These are phyloP conservation scores for Galeopsomyia nigrocyanea DNA, from an alignment of 2,888 invertebrate genomes.

Conservation along the genomic window DNA sequence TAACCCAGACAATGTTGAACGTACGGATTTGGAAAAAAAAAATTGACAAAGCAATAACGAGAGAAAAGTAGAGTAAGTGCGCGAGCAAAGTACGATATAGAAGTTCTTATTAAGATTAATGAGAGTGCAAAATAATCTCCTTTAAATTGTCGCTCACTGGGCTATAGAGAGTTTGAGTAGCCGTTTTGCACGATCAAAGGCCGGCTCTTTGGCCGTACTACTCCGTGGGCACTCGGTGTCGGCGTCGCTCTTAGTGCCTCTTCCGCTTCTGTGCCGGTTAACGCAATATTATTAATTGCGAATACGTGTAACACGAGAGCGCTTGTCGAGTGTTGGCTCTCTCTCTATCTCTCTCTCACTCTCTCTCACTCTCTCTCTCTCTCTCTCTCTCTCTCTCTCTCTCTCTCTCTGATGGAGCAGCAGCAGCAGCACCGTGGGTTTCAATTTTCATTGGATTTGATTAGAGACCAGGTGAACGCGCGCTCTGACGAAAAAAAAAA, in stretches of 20 bases:
- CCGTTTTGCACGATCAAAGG: no score
- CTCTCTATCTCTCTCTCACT: no score
- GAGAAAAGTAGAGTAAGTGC: no score
- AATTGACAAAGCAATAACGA: no score
- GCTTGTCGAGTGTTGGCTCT: background rate
- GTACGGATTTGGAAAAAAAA: no score
- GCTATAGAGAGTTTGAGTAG: background rate
- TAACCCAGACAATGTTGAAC: no score
- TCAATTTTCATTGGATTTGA: slow-evolving; percentile 27
- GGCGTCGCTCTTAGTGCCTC: slow-evolving; percentile 20
- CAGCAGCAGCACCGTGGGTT: no score
- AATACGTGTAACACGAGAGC: slow-evolving; percentile 37
- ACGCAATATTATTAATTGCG: slow-evolving; percentile 43
- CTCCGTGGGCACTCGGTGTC: slow-evolving; percentile 1
- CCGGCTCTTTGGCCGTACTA: background rate
- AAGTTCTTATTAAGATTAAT: slow-evolving; percentile 17
- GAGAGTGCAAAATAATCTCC: slow-evolving; percentile 13
- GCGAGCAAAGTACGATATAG: background rate
- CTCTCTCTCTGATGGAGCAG: no score
- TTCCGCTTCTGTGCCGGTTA: slow-evolving; percentile 10
- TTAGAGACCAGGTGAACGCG: background rate
- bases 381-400: no score
- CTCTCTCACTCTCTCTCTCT: no score
- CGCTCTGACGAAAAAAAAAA: no score
- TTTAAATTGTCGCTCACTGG: slow-evolving; percentile 10